These are phyloP conservation scores for Misgurnus anguillicaudatus DNA, from an alignment of 2,113 vertebrate genomes.

Conservation along the genomic window DNA sequence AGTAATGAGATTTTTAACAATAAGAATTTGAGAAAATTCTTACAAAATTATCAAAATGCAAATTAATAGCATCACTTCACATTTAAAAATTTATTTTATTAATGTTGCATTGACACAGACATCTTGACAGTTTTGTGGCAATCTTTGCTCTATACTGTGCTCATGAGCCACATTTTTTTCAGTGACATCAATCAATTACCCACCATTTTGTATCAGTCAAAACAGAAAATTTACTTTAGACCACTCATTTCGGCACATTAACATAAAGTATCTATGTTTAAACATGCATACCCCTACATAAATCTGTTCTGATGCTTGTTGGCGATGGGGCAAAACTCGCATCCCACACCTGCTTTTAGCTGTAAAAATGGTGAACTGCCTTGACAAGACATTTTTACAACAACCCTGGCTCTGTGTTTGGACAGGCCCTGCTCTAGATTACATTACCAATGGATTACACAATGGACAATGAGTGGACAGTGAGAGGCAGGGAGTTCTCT, in stretches of 20 bases:
- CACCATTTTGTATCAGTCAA: too few relatives aligned
- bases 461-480: slow-evolving; percentile 65
- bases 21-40: too few relatives aligned
- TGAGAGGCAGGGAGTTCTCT: not conserved
- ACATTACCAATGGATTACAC: slow-evolving; percentile 74
- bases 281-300: not conserved
- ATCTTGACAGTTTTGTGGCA: too few relatives aligned
- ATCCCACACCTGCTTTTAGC: slow-evolving; percentile 81
- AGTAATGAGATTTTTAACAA: too few relatives aligned
- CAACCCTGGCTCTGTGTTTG: slow-evolving; percentile 70
- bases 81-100: too few relatives aligned
- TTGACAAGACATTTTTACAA: slow-evolving; percentile 69
- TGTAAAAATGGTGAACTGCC: slow-evolving; percentile 75
- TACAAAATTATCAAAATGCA: too few relatives aligned
- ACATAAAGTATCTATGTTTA: not conserved
- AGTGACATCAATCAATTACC: too few relatives aligned
- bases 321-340: slow-evolving; percentile 65
- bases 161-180: too few relatives aligned
- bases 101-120: too few relatives aligned
- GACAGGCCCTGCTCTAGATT: slow-evolving; percentile 68
- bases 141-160: too few relatives aligned
- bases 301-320: not conserved
- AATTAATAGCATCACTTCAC: too few relatives aligned
- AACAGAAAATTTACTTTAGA: not conserved
- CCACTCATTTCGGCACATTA: not conserved